Base-by-base conservation (phyloP, 2,797 vertebrate genomes). In the Tragelaphus oryx region DNA sequence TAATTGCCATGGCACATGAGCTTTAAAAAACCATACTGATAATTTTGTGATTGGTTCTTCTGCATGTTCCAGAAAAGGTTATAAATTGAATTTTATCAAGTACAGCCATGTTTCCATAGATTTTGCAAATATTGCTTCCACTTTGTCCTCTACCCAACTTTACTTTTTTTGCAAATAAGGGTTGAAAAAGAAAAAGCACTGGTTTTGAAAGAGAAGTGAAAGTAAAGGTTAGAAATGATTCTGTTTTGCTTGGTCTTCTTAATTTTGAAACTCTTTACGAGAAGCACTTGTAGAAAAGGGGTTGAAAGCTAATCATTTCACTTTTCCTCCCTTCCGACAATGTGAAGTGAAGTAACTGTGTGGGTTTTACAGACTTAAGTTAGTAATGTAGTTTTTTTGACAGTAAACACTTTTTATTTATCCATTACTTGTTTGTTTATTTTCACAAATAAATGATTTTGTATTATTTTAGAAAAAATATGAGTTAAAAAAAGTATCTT, bases 161-260 rank as follows among this genome's bases (percentile, higher is more conserved):
- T 71, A 37, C 62, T 85, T 83, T 80, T 22, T 10, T 22, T 79
- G 59, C 65, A 93, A 90, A 90, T 94, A 93, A 86, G 3, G 6
- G 41, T 48, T 96, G 84, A 74, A 91, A 97, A 93, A 91, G 46
- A 59, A 71, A 80, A 95, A 93, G 76, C 81, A 60, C n/a, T 76
- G 22, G 3, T 91, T 97, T 96, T 86, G 68, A 54, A 90, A 92
- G n/a, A 93, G 75, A 92, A 92, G n/a, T 88, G 76, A 89, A 94
- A 94, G 33, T 76, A 91, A 95, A 96, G 17, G 41, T 85, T 46
- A 93, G 46, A 95, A 84, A 26, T 82, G 46, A 80, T 57, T 96
- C 20, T 94, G 24, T 89, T 97, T 96, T 92, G 52, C 48, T 87
- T 89, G 17, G 8, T 85, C 41, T 95, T 94, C 65, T 60, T 75